A percentile compares a stretch with the other conserved stretches of the same genome.
These are phyloP conservation scores for Helicoverpa zea DNA, from an alignment of 1,140 invertebrate genomes.

Conservation along the genomic window DNA sequence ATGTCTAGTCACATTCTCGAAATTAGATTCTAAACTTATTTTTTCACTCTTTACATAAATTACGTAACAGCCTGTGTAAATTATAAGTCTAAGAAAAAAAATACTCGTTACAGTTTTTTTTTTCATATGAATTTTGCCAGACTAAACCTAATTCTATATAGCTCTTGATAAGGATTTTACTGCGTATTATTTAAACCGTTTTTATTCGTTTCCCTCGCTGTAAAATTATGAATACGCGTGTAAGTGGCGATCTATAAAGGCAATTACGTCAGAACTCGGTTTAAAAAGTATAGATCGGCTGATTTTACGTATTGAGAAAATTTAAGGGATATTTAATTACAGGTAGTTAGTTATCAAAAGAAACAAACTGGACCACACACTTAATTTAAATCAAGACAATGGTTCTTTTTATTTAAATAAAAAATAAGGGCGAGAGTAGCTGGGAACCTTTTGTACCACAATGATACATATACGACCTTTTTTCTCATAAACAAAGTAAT, in stretches of 20 bases:
- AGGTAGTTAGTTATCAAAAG: no score
- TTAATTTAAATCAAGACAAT: no score
- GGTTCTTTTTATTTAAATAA: no score
- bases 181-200: slow-evolving; percentile 3
- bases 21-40: not conserved
- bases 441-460: no score
- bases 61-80: not conserved
- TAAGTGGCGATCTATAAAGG: not conserved
- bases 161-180: slow-evolving; percentile 26
- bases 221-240: slow-evolving; percentile 7
- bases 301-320: not conserved
- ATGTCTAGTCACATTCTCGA: slow-evolving; percentile 34
- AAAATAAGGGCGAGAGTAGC: no score
- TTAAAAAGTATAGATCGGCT: not conserved
- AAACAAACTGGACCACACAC: no score
- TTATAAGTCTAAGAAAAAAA: no score
- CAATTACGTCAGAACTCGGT: not conserved
- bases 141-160: not conserved
- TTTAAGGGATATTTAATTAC: not conserved
- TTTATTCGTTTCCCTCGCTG: slow-evolving; percentile 20
- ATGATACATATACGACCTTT: no score
- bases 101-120: not conserved
- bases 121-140: slow-evolving; percentile 18
- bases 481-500: no score
- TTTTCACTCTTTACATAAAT: not conserved